Evolutionary conservation across 2,113 vertebrate species (phyloP).

Genomic region (Boleophthalmus pectinirostris): DNA sequence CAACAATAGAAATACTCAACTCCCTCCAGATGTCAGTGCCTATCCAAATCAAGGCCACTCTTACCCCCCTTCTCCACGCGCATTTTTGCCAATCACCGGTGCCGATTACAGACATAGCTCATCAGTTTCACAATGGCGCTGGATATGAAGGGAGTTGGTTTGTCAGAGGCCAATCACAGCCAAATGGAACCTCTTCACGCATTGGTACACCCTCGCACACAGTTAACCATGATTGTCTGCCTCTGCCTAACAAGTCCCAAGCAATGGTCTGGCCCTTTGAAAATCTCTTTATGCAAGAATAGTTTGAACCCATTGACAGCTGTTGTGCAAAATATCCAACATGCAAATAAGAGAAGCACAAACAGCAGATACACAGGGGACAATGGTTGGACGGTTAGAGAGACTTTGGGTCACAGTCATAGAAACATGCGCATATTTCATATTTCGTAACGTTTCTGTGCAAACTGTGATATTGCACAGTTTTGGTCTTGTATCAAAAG

Average conservation of each 20-base stretch:
- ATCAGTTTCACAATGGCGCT: slow-evolving; percentile 70
- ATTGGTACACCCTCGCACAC: slow-evolving; percentile 61
- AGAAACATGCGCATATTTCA: no score
- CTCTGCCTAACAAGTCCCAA: slow-evolving; percentile 39
- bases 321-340: slow-evolving; percentile 12
- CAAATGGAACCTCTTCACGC: slow-evolving; percentile 67
- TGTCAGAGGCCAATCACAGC: slow-evolving; percentile 66
- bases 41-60: slow-evolving; percentile 54
- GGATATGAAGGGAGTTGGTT: slow-evolving; percentile 68
- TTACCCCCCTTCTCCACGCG: slow-evolving; percentile 31
- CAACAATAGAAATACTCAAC: slow-evolving; percentile 36
- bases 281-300: slow-evolving; percentile 17
- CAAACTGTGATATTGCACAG: no score
- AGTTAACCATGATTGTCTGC: slow-evolving; percentile 54
- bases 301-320: background rate
- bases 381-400: background rate
- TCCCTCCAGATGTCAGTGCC: slow-evolving; percentile 52
- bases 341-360: background rate
- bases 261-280: slow-evolving; percentile 20
- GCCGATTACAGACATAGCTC: slow-evolving; percentile 72
- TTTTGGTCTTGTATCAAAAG: background rate
- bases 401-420: background rate
- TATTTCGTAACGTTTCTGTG: background rate
- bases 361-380: background rate
- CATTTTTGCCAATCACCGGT: slow-evolving; percentile 60